These are phyloP conservation scores for Acleris sparsana DNA, from an alignment of 2,888 invertebrate species.

Conservation along the genomic window DNA sequence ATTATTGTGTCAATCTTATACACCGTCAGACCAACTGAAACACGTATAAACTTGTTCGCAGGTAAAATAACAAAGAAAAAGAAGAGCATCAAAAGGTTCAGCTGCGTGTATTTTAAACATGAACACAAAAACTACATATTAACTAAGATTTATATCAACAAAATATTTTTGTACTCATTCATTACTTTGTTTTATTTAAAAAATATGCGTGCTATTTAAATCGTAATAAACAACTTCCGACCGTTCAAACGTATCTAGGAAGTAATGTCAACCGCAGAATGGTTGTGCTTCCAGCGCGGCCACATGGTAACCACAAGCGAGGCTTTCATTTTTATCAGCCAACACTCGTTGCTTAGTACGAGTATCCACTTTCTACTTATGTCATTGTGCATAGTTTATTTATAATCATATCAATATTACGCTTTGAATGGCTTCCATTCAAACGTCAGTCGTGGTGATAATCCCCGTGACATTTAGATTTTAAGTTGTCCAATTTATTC, in stretches of 20 bases:
- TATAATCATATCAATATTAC: slow-evolving; percentile 20
- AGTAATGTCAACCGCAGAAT: slow-evolving; percentile 28
- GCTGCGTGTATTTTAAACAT: too few species aligned
- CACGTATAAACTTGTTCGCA: too few species aligned
- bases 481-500: background rate
- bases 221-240: slow-evolving; percentile 10
- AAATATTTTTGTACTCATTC: too few species aligned
- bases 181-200: too few species aligned
- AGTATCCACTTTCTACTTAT: slow-evolving; percentile 64
- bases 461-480: slow-evolving; percentile 1
- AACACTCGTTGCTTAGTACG: slow-evolving; percentile 44
- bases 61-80: too few species aligned
- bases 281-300: slow-evolving; percentile 5
- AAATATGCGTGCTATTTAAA: background rate
- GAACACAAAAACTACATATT: too few species aligned
- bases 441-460: background rate
- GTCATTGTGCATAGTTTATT: slow-evolving; percentile 51
- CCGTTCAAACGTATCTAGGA: slow-evolving; percentile 19
- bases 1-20: too few species aligned
- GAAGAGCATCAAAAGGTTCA: too few species aligned
- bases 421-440: slow-evolving; percentile 6
- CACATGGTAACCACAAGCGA: slow-evolving; percentile 34
- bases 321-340: slow-evolving; percentile 65
- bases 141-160: too few species aligned
- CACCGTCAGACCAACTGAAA: too few species aligned